Percentiles rank a stretch among this genome's conserved stretches.
These are phyloP conservation scores for Drosophila mayaguana DNA, from an alignment of 2,888 invertebrate genomes.

Conservation along the genomic window DNA sequence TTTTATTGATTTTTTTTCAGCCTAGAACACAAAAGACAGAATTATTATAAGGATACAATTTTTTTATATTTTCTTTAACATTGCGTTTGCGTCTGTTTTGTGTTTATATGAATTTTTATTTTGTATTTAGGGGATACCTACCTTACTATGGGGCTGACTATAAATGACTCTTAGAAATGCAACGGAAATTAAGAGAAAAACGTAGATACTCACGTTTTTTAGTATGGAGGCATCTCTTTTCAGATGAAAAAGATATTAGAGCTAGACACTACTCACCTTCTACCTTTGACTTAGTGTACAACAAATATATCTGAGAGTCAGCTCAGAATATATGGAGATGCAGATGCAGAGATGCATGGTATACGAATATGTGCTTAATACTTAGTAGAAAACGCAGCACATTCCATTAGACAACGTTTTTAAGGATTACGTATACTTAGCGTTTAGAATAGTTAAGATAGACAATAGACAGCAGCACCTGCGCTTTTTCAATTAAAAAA, in stretches of 20 bases:
- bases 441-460: constrained; percentile 43
- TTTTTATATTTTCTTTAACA: constrained; percentile 17
- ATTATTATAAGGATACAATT: constrained; percentile 42
- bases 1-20: constrained; percentile 56
- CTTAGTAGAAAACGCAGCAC: constrained; percentile 64
- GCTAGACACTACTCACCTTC: constrained; percentile 46
- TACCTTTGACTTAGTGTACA: background rate
- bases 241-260: background rate
- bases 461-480: constrained; percentile 48
- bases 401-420: constrained; percentile 61
- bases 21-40: constrained; percentile 40
- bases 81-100: constrained; percentile 28
- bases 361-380: constrained; percentile 54
- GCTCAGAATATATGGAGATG: constrained; percentile 10
- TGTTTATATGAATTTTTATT: constrained; percentile 41
- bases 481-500: constrained; percentile 35
- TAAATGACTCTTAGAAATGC: constrained; percentile 35
- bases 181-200: constrained; percentile 35
- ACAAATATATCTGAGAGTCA: constrained; percentile 10
- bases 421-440: constrained; percentile 37
- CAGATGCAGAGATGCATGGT: constrained; percentile 38
- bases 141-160: constrained; percentile 42
- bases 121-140: constrained; percentile 57
- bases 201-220: constrained; percentile 37
- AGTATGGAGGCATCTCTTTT: background rate